A percentile compares a stretch with the other conserved stretches of the same genome.
Conservation (phyloP, 2,113 vertebrate species). For the Glaucidium brasilianum region DNA sequence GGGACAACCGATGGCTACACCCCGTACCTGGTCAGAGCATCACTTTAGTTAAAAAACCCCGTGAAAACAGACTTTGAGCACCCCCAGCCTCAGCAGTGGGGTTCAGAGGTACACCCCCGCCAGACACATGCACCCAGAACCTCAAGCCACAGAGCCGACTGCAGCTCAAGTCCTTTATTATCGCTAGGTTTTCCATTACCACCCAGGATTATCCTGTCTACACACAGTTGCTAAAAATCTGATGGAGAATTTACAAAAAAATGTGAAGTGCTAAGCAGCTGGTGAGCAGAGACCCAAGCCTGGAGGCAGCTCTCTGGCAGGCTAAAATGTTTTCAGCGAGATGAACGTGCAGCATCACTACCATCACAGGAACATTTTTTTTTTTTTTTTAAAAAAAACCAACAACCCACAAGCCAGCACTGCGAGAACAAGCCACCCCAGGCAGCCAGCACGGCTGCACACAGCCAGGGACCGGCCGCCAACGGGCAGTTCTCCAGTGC, state of each 20-base stretch:
- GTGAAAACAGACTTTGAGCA: not conserved
- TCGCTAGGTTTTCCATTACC: not conserved
- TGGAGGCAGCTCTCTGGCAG: not conserved
- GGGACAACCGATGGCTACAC: not conserved
- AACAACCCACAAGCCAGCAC: not conserved
- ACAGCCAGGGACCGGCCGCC: accelerated
- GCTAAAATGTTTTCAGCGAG: not conserved
- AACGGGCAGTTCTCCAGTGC: accelerated
- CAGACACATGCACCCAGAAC: not conserved
- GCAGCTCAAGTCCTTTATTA: not conserved
- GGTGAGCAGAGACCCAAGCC: not conserved
- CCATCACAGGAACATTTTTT: not conserved
- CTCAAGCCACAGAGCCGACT: not conserved
- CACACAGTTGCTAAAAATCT: not conserved
- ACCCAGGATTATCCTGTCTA: not conserved
- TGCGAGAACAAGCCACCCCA: not conserved
- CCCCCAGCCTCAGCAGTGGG: accelerated
- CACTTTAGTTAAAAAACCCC: accelerated
- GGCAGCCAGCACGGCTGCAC: not conserved
- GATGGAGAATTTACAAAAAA: not conserved
- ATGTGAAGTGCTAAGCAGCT: not conserved
- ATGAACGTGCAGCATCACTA: not conserved
- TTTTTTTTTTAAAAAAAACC: too few relatives aligned
- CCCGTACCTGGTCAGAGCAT: not conserved
- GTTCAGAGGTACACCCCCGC: not conserved